Evolutionary conservation across 2,113 vertebrate genomes (phyloP).

Genomic region (Brachyhypopomus occidentalis): DNA sequence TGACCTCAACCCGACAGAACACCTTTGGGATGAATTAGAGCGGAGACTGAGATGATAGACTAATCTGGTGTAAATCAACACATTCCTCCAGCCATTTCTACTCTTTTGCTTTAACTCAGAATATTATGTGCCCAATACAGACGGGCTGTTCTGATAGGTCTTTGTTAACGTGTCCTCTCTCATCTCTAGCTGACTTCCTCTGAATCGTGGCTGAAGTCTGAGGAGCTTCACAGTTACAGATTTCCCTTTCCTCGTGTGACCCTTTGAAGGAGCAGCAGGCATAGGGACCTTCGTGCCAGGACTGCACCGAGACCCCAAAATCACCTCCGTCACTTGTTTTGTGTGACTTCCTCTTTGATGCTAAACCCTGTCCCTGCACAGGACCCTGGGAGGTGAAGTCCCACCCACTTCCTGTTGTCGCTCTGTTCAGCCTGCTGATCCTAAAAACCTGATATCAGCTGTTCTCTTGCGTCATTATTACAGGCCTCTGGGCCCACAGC

Average conservation of each 20-base stretch:
- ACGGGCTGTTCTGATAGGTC: not conserved
- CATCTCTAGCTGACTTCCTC: not conserved
- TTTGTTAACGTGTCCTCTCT: not conserved
- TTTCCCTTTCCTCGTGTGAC: conserved; percentile 8
- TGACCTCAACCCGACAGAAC: too few relatives aligned
- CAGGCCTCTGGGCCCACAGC: too few relatives aligned
- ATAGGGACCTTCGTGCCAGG: not conserved
- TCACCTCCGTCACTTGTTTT: not conserved
- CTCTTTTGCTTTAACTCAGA: not conserved
- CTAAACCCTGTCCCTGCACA: not conserved
- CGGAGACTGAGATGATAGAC: too few relatives aligned
- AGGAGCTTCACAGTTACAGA: conserved; percentile 1
- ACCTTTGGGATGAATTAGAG: too few relatives aligned
- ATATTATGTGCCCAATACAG: not conserved
- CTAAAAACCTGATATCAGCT: not conserved
- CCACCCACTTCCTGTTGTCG: not conserved
- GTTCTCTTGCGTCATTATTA: not conserved
- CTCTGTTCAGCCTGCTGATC: not conserved
- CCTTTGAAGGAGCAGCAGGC: not conserved
- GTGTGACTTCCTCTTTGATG: not conserved
- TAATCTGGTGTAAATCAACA: conserved; percentile 3
- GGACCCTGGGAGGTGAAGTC: not conserved
- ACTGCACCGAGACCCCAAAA: not conserved
- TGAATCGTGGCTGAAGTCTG: conserved; percentile 13
- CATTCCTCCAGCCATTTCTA: not conserved